Conservation (phyloP, 2,113 vertebrate species). For the Mola mola region DNA sequence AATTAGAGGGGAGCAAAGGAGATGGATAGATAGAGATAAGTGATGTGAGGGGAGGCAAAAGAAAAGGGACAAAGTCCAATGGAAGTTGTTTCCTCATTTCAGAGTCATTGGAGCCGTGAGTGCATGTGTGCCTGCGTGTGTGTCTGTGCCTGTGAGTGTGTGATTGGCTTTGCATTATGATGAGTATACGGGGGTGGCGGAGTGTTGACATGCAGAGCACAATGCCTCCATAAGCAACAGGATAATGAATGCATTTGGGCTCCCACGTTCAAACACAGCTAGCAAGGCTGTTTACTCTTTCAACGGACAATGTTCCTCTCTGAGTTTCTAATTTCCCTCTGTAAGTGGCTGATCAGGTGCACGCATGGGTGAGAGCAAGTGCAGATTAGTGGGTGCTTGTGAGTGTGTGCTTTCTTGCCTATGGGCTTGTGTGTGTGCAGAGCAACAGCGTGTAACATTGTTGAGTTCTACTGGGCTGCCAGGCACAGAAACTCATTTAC, state of each 20-base stretch:
- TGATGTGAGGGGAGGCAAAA: constrained; percentile 35
- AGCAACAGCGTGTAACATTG: constrained; percentile 23
- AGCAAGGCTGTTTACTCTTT: constrained; percentile 59
- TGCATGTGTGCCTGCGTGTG: neutral
- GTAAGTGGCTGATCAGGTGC: constrained; percentile 50
- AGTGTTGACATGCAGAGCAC: constrained; percentile 74
- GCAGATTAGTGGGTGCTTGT: constrained; percentile 8
- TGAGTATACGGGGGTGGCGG: constrained; percentile 62
- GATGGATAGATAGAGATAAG: constrained; percentile 21
- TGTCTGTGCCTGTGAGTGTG: constrained; percentile 4
- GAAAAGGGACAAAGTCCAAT: constrained; percentile 48
- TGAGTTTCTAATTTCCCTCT: constrained; percentile 57
- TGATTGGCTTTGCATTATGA: constrained; percentile 71
- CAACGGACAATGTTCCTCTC: constrained; percentile 41
- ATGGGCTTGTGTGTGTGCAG: constrained; percentile 1
- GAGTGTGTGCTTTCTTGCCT: neutral
- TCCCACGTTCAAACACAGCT: constrained; percentile 64
- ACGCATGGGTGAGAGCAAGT: constrained; percentile 5
- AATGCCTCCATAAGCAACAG: constrained; percentile 65
- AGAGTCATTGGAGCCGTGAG: constrained; percentile 42
- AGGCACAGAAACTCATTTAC: constrained; percentile 74
- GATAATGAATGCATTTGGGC: constrained; percentile 71
- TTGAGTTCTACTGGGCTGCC: constrained; percentile 45
- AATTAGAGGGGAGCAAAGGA: constrained; percentile 48
- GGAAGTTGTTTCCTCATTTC: constrained; percentile 57